phyloP scores from a whole-genome alignment of 2,888 invertebrate species.

The Ectobius pallidus region DNA sequence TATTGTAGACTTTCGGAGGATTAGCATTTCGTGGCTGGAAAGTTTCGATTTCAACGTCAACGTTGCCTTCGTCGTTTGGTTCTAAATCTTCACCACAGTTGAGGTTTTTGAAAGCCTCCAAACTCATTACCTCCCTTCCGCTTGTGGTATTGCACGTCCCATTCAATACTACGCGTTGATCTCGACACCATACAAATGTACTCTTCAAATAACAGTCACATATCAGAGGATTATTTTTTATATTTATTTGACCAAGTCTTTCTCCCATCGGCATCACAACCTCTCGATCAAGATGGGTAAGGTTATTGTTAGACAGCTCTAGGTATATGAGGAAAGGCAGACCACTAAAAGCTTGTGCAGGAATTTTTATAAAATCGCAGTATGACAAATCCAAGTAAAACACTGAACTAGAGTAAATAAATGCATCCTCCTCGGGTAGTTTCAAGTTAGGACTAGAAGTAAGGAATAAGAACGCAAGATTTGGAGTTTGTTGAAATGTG shows the following conservation, averaged over 20 bases:
- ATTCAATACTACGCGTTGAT: background rate
- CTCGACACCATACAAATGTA: background rate
- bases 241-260: background rate
- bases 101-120: background rate
- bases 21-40: background rate
- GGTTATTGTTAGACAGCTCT: background rate
- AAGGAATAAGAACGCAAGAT: background rate
- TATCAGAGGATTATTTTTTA: background rate
- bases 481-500: constrained; percentile 1
- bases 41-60: background rate
- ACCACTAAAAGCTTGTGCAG: background rate
- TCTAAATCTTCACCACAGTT: background rate
- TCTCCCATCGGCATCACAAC: background rate
- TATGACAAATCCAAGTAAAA: background rate
- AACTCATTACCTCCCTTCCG: background rate
- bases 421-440: background rate
- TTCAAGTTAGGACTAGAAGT: background rate
- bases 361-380: background rate
- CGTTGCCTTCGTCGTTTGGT: background rate
- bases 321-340: background rate
- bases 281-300: background rate
- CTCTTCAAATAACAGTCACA: constrained; percentile 9
- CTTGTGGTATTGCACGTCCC: background rate
- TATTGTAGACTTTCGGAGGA: background rate
- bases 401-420: background rate